Evolutionary conservation across 2,888 invertebrate species (phyloP), one percentile per base, ranked within the genome.

Genomic region (Lasiommata megera): DNA sequence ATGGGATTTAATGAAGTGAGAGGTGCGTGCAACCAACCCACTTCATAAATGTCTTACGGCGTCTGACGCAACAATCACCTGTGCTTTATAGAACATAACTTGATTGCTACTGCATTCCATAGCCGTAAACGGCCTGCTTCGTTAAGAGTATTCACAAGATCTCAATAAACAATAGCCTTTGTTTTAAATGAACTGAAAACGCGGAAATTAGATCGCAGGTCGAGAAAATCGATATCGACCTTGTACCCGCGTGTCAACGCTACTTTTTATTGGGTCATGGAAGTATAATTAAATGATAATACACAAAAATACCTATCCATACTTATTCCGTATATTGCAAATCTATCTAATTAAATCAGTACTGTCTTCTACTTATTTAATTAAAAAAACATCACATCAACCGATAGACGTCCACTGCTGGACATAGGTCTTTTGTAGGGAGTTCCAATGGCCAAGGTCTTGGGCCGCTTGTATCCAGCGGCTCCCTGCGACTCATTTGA

Each of bases 11-110:
- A 61, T 70, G 63, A 72, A 79, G 81, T 80, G 81, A 82, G 81
- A 80, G 84, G 82, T 73, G 69, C 69, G 82, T 73, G 68, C 69
- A 66, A 55, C 65, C 63, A 62, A 61, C 62, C 37, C 56, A 59
- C 61, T 62, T 58, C 60, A 59, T 60, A 64, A 64, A 64, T 54
- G 64, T 75, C 74, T 77, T 77, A 78, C 73, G 64, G 69, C 66
- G 71, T 71, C 76, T 84, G 82, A 82, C 77, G 83, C 80, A 84
- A 85, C 74, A 67, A 72, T 75, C 74, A 77, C 74, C 73, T 76
- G 76, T 73, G 74, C 69, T 68, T 76, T 74, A 72, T 74, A 77
- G 74, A 79, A 76, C 77, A 74, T 76, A 72, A 74, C 76, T 73
- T 67, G 74, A 77, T 75, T 73, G 70, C 69, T 72, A 71, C 75